These are phyloP conservation scores for Sipha flava DNA, from an alignment of 1,140 invertebrate species.

Conservation along the genomic window DNA sequence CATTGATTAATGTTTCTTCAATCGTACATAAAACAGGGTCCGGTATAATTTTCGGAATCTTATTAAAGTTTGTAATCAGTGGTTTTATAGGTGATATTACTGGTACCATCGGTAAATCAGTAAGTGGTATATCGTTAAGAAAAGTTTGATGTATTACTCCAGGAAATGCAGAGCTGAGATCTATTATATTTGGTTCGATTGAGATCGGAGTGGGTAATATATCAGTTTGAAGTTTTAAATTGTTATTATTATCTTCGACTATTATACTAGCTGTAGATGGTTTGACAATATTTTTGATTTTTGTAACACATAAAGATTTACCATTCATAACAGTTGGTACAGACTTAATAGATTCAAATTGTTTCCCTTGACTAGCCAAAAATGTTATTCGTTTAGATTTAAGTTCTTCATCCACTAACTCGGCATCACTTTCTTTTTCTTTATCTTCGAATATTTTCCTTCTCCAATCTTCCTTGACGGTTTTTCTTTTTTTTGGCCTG, in stretches of 20 bases:
- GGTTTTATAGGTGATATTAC: constrained; percentile 53
- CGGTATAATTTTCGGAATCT: not conserved
- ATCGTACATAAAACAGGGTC: not conserved
- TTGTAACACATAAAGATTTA: not conserved
- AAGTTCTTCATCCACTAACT: constrained; percentile 45
- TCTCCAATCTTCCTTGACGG: constrained; percentile 53
- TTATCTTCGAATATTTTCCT: constrained; percentile 65
- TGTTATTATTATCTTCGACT: not conserved
- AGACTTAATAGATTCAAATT: not conserved
- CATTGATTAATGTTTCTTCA: constrained; percentile 41
- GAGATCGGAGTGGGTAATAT: constrained; percentile 48
- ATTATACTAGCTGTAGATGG: not conserved
- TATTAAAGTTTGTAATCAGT: constrained; percentile 44
- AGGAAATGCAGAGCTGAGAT: constrained; percentile 40
- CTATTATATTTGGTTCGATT: constrained; percentile 47
- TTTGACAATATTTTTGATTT: constrained; percentile 12
- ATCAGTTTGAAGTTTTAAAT: constrained; percentile 40
- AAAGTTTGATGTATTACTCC: constrained; percentile 42
- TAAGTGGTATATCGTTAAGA: constrained; percentile 47
- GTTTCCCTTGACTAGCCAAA: not conserved
- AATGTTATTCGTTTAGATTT: constrained; percentile 41
- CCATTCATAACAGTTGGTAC: not conserved
- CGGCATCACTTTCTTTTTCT: constrained; percentile 54
- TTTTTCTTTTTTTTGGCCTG: constrained; percentile 50
- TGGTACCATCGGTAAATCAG: constrained; percentile 54